These are phyloP conservation scores for Bucorvus abyssinicus DNA, from an alignment of 2,797 vertebrate genomes.

Conservation along the genomic window DNA sequence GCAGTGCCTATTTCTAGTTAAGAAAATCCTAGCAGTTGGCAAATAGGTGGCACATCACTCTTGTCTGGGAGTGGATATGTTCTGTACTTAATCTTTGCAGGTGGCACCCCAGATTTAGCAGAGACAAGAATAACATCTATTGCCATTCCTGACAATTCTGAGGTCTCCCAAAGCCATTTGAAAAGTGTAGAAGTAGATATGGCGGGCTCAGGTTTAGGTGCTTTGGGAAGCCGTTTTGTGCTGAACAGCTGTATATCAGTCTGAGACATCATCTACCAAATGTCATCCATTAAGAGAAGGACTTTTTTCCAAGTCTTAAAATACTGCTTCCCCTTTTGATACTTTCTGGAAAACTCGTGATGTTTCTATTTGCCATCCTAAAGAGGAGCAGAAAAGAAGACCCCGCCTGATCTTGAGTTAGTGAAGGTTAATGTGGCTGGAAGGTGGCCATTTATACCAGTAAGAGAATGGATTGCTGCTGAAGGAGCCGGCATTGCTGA, in stretches of 20 bases:
- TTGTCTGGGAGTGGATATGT: slow-evolving; percentile 20
- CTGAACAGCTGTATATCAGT: background rate
- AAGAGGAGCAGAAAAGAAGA: background rate
- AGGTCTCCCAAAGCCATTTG: background rate
- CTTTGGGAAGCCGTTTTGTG: background rate
- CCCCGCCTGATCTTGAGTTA: background rate
- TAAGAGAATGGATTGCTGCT: background rate
- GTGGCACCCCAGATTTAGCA: slow-evolving; percentile 38
- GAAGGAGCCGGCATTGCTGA: background rate
- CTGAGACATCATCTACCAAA: background rate
- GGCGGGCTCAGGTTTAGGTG: background rate
- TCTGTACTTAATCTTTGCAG: slow-evolving; percentile 38
- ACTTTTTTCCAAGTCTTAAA: background rate
- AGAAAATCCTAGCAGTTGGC: slow-evolving; percentile 37
- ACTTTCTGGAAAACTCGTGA: background rate
- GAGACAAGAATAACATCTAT: slow-evolving; percentile 25
- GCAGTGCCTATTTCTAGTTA: slow-evolving; percentile 35
- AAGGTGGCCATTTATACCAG: background rate
- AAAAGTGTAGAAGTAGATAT: background rate
- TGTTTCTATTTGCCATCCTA: background rate
- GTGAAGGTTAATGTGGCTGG: background rate
- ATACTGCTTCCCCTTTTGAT: background rate
- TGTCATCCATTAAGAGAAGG: background rate
- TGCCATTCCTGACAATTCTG: background rate
- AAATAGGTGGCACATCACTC: slow-evolving; percentile 43